Conservation (phyloP, 2,113 vertebrate species). For the Hippocampus mohnikei region DNA sequence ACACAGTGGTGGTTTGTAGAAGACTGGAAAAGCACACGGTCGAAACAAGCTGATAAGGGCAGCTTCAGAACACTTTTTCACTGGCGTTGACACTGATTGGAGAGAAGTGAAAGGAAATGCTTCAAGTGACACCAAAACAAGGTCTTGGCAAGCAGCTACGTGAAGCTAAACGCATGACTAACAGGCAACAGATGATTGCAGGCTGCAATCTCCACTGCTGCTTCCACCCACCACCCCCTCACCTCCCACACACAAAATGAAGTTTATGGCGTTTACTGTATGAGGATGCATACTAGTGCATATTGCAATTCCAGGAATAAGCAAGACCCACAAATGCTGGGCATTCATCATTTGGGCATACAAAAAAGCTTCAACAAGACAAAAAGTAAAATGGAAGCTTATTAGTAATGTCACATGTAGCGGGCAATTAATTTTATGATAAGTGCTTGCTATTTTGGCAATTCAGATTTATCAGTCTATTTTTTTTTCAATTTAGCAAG, state of each 20-base stretch:
- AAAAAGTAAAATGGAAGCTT: conserved; percentile 7
- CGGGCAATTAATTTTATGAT: conserved; percentile 6
- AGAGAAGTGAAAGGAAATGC: conserved; percentile 47
- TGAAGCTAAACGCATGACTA: conserved; percentile 81
- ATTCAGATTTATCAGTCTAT: conserved; percentile 38
- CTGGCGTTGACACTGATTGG: conserved; percentile 20
- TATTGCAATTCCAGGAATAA: conserved; percentile 2
- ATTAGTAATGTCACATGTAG: background rate
- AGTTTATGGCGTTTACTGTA: conserved; percentile 43
- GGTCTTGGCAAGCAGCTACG: conserved; percentile 76
- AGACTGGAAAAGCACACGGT: background rate
- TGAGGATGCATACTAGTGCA: conserved; percentile 6
- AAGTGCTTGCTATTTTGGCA: conserved; percentile 58
- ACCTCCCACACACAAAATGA: conserved; percentile 32
- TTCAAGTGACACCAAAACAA: conserved; percentile 78
- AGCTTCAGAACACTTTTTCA: conserved; percentile 14
- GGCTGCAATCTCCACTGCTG: conserved; percentile 81
- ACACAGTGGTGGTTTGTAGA: background rate
- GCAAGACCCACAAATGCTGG: background rate
- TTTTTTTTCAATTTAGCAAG: conserved; percentile 29
- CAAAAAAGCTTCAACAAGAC: background rate
- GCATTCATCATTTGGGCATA: conserved; percentile 11
- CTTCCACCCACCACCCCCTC: conserved; percentile 68
- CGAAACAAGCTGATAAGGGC: conserved; percentile 7
- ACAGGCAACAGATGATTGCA: conserved; percentile 81